A percentile compares a stretch with the other conserved stretches of the same genome.
Conservation (phyloP, 1,140 invertebrate species). For the Ostrea denselamellosa region DNA sequence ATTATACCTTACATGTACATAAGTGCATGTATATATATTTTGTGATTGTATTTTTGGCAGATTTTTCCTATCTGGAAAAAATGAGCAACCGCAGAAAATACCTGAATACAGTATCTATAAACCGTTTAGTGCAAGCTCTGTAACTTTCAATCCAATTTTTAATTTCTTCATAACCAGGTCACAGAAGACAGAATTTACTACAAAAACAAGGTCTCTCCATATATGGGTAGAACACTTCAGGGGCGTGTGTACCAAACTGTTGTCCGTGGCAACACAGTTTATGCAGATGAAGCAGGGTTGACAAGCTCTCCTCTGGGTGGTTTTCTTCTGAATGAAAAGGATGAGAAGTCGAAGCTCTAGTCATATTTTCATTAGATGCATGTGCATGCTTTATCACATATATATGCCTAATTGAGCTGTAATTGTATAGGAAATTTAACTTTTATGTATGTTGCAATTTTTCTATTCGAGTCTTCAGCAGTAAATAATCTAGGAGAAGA, state of each 20-base stretch:
- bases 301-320: conserved; percentile 9
- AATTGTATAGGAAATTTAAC: too few relatives aligned
- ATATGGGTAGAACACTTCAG: conserved; percentile 47
- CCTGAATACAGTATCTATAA: background rate
- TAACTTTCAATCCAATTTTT: background rate
- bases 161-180: conserved; percentile 45
- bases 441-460: too few relatives aligned
- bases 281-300: background rate
- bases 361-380: too few relatives aligned
- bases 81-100: too few relatives aligned
- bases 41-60: too few relatives aligned
- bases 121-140: background rate
- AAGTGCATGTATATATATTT: too few relatives aligned
- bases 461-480: too few relatives aligned
- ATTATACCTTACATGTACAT: too few relatives aligned
- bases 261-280: conserved; percentile 44
- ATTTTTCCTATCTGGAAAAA: too few relatives aligned
- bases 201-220: conserved; percentile 58
- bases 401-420: too few relatives aligned
- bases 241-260: conserved; percentile 49
- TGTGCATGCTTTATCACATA: too few relatives aligned
- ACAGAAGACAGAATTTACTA: conserved; percentile 42
- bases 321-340: conserved; percentile 2
- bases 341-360: background rate
- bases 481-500: too few relatives aligned